Evolutionary conservation across 2,797 vertebrate genomes (phyloP), one percentile per base, ranked within the genome.

Genomic region (Otus scops): DNA sequence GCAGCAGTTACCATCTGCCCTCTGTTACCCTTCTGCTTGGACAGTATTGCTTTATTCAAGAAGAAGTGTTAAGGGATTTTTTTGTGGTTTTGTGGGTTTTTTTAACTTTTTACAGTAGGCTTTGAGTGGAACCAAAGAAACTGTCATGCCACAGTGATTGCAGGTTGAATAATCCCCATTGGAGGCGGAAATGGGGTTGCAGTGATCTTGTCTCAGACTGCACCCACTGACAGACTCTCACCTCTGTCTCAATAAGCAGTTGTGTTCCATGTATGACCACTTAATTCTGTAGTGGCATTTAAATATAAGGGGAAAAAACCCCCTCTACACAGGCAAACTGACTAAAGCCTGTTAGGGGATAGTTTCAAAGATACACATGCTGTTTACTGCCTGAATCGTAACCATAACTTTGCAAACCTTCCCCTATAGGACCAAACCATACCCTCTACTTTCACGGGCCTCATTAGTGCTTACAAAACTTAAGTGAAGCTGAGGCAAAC

Each of bases 281-380:
- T 39, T 75, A 43, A 32, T 60, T 88, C 61, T 76, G 14, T 16
- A 61, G 41, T 9, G 15, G 1, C 48, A 2, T 51, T 73, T 36
- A 7, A 60, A 32, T 6, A 4, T 3, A 73, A 39, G 12, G 26
- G 41, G 7, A 43, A 43, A 17, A 24, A 23, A 7, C 20, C 2
- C 6, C 2, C 3, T 24, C 22, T 41, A 8, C 9, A 5, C 6
- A 22, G 8, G 28, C 9, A 71, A 76, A 45, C 23, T 36, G 23
- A n/a, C 4, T 53, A 4, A 34, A 54, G 7, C 5, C 11, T 0
- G 2, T 51, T 30, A 17, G 12, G 12, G 45, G 27, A 22, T 57
- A 39, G 57, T 22, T 73, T 51, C 19, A 48, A 70, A 91, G 15
- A 23, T 10, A 18, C 0, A 87, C 61, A 47, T 50, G 36, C 7